These are phyloP conservation scores for Jordanella pulchra DNA, from an alignment of 2,797 vertebrate species.

Conservation along the genomic window DNA sequence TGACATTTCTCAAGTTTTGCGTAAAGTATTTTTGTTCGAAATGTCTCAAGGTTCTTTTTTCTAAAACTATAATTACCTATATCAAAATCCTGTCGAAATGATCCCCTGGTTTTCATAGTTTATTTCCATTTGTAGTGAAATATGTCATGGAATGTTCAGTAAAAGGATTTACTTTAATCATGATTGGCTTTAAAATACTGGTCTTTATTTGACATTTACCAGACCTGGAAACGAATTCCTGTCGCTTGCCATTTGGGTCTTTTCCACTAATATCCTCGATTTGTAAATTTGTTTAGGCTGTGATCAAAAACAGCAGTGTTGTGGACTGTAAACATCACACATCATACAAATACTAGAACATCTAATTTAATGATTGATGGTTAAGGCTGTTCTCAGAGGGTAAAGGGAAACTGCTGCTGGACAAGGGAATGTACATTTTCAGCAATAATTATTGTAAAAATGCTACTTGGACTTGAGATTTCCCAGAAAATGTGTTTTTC, in stretches of 20 bases:
- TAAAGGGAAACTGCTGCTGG: conserved; percentile 40
- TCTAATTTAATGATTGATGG: conserved; percentile 45
- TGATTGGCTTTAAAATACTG: not conserved
- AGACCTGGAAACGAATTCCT: not conserved
- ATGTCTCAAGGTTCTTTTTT: not conserved
- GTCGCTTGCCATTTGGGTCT: conserved; percentile 7
- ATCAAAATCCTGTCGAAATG: not conserved
- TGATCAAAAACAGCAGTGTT: conserved; percentile 23
- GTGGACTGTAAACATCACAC: conserved; percentile 42
- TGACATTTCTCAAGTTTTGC: not conserved
- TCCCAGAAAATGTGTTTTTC: conserved; percentile 60
- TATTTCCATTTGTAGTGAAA: not conserved
- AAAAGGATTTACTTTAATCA: not conserved
- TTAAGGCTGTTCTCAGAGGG: conserved; percentile 47
- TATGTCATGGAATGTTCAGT: not conserved
- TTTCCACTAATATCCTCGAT: conserved; percentile 19
- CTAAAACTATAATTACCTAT: not conserved
- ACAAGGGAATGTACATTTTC: conserved; percentile 40
- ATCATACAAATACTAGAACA: conserved; percentile 38
- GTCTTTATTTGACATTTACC: conserved; percentile 6
- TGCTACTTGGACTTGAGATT: conserved; percentile 42
- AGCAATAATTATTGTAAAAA: conserved; percentile 48
- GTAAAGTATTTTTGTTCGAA: not conserved
- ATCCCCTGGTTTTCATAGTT: not conserved
- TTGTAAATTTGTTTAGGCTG: conserved; percentile 42